phyloP scores from a whole-genome alignment of 2,113 vertebrate species.

The Rousettus leschenaultii region DNA sequence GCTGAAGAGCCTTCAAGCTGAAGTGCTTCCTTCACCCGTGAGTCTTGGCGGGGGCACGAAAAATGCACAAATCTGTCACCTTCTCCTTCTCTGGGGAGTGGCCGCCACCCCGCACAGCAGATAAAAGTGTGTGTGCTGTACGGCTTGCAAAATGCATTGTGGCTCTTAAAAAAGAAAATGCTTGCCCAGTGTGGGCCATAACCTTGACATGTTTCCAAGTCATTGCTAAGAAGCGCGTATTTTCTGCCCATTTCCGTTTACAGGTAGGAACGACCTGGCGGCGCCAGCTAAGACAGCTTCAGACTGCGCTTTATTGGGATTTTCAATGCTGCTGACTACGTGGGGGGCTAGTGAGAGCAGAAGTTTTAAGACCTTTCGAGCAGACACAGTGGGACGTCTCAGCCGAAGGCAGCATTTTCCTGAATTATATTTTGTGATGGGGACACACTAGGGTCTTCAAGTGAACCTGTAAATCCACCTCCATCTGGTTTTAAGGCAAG shows the following conservation, averaged over 20 bases:
- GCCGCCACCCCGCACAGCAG: not conserved
- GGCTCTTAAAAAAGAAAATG: not conserved
- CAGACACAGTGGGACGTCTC: not conserved
- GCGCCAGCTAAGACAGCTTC: not conserved
- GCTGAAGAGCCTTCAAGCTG: not conserved
- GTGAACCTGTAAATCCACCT: not conserved
- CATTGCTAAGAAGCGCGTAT: not conserved
- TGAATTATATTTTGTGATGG: not conserved
- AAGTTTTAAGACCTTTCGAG: slow-evolving; percentile 13
- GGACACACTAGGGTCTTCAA: not conserved
- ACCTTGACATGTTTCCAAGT: not conserved
- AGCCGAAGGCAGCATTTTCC: not conserved
- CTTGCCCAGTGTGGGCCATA: not conserved
- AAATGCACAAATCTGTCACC: not conserved
- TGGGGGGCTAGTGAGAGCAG: not conserved
- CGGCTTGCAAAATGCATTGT: not conserved
- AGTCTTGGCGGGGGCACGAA: not conserved
- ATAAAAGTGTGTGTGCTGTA: not conserved
- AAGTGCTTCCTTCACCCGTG: not conserved
- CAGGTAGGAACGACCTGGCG: not conserved
- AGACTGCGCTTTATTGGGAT: slow-evolving; percentile 16
- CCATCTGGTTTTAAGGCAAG: not conserved
- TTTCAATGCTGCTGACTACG: not conserved
- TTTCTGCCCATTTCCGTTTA: not conserved
- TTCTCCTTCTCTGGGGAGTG: not conserved